Evolutionary conservation across 1,140 invertebrate genomes (phyloP).

Genomic region (Zaprionus vittiger): DNA sequence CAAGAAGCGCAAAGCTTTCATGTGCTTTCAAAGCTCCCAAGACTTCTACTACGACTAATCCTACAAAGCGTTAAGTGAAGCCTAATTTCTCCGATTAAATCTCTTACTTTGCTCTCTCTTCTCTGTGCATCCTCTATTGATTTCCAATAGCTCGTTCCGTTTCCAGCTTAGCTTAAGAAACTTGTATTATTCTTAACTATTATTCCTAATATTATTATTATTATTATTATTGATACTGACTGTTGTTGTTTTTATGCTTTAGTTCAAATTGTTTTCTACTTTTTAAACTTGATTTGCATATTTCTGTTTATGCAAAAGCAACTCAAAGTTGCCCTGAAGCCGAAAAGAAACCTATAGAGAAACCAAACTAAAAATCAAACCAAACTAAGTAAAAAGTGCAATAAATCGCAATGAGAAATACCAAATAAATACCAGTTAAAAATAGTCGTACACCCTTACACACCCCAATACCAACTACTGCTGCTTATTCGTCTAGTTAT

Average conservation of each 20-base stretch:
- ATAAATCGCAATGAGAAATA: constrained; percentile 29
- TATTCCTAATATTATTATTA: background rate
- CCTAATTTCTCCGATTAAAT: background rate
- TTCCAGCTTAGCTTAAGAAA: constrained; percentile 55
- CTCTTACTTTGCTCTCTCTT: background rate
- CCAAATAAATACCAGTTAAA: constrained; percentile 35
- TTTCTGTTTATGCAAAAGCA: constrained; percentile 41
- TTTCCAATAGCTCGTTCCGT: constrained; percentile 28
- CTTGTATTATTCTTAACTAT: constrained; percentile 35
- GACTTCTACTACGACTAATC: background rate
- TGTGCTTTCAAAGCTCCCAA: background rate
- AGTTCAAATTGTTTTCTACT: constrained; percentile 43
- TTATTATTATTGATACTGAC: background rate
- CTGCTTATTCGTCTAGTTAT: constrained; percentile 62
- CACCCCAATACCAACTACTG: constrained; percentile 10
- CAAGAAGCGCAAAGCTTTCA: background rate
- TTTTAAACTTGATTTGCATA: constrained; percentile 59
- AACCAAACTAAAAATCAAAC: constrained; percentile 12
- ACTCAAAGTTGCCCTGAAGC: constrained; percentile 61
- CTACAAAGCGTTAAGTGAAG: background rate
- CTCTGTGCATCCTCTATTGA: constrained; percentile 4
- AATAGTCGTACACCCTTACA: constrained; percentile 11
- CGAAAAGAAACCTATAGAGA: constrained; percentile 19
- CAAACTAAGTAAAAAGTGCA: constrained; percentile 33
- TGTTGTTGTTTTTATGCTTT: constrained; percentile 60